Evolutionary conservation across 1,140 invertebrate species (phyloP).

Genomic region (Drosophila funebris): DNA sequence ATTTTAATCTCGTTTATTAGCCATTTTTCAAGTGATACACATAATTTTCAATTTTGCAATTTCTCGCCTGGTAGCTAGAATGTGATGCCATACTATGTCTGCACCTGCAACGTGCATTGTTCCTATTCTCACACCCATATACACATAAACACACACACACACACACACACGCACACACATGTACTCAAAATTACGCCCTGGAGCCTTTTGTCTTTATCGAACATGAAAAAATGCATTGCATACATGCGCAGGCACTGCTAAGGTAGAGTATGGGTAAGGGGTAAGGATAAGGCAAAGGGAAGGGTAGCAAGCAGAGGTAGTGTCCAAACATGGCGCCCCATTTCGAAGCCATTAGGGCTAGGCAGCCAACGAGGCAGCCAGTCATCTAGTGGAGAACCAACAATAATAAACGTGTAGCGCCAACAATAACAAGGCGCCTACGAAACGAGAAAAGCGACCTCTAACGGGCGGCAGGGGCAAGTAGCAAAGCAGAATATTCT

Average conservation of each 20-base stretch:
- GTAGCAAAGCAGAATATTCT: constrained; percentile 24
- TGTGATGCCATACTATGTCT: constrained; percentile 2
- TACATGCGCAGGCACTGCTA: constrained; percentile 33
- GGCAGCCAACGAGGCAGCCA: neutral
- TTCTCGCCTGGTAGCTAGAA: constrained; percentile 50
- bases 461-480: neutral
- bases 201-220: constrained; percentile 73
- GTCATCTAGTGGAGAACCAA: constrained; percentile 14
- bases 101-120: constrained; percentile 35
- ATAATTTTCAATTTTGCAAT: constrained; percentile 80
- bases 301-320: neutral
- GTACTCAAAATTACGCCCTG: constrained; percentile 19
- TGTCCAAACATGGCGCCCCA: constrained; percentile 61
- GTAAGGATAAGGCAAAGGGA: neutral
- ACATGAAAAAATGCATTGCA: constrained; percentile 75
- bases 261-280: neutral
- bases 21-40: constrained; percentile 80
- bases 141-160: neutral
- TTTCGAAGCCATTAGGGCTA: constrained; percentile 66
- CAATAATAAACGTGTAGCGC: constrained; percentile 53
- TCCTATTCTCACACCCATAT: neutral
- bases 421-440: constrained; percentile 59
- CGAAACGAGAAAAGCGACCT: constrained; percentile 2
- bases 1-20: constrained; percentile 82
- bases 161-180: neutral